Evolutionary conservation across 2,797 vertebrate species (phyloP), one percentile per base, ranked within the genome.

Genomic region (Morelia viridis): DNA sequence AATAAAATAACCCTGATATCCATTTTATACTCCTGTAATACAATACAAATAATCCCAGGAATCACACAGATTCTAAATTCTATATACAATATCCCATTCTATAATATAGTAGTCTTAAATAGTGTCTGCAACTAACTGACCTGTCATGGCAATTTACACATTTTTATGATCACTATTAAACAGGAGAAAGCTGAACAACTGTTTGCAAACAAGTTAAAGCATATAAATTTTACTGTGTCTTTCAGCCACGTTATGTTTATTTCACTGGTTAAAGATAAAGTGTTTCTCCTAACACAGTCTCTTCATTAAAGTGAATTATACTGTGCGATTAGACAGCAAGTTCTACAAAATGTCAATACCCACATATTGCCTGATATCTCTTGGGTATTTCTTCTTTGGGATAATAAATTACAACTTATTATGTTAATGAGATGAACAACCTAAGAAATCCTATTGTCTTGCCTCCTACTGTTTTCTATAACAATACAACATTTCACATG

Each of bases 331-430:
- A 17, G 83, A 93, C 93, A 57, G 22, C 56, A 85, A 89, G 24
- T 89, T 50, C n/a, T 92, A 58, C 24, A 22, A 64, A 64, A 89
- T 91, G 89, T 19, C 58, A 93, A 76, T 90, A 92, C 5, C 28
- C 1, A 35, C 1, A 9, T 90, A 53, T 22, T 60, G 91, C 90
- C 50, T 24, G 85, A 80, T 68, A 94, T 90, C 80, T 91, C 26
- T 13, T 56, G 85, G 62, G 12, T 92, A n/a, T n/a, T 53, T 84
- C 3, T 60, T n/a, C 6, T 19, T 61, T 56, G 9, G 50, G 11
- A 12, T 13, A 31, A 62, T 56, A n/a, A 76, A 57, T 22, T 31
- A 58, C 62, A 15, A 71, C 9, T 46, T 41, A 91, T 8, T 15
- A 15, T 85, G 3, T n/a, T 31, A 65, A 17, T 10, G 4, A 26